Conservation (phyloP, 30 jellyfish, hydroid and myxozoan species). For the Phacellophora camtschatica region DNA sequence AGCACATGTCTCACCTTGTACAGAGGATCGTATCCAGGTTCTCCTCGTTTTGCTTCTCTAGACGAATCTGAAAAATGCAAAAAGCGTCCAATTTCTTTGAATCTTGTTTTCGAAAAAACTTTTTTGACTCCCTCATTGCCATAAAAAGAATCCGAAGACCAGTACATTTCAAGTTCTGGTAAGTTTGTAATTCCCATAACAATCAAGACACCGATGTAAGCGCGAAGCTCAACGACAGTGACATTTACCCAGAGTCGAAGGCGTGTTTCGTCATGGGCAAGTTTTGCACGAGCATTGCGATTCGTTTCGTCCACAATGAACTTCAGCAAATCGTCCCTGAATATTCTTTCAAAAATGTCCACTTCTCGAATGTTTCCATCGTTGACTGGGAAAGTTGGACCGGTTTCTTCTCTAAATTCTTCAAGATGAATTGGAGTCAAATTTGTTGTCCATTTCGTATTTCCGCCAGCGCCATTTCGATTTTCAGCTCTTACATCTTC, state of each 20-base stretch:
- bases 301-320: slow-evolving; percentile 14
- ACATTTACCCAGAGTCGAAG: slow-evolving; percentile 24
- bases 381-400: slow-evolving; percentile 12
- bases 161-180: background rate
- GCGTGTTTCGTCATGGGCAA: slow-evolving; percentile 12
- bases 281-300: background rate
- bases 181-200: background rate
- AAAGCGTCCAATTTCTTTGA: background rate
- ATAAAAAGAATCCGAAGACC: background rate
- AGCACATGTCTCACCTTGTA: slow-evolving; percentile 22
- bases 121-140: background rate
- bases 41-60: background rate
- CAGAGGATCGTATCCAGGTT: slow-evolving; percentile 11
- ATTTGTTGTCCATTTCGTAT: background rate
- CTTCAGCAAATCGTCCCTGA: background rate
- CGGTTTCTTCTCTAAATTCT: slow-evolving; percentile 7
- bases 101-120: background rate
- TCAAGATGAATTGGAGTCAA: background rate
- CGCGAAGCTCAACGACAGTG: background rate
- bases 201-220: background rate
- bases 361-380: background rate
- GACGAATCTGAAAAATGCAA: background rate
- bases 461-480: background rate
- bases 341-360: slow-evolving; percentile 15
- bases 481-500: background rate